phyloP scores from a whole-genome alignment of 2,113 vertebrate species.

The Gymnocephalus cernua region DNA sequence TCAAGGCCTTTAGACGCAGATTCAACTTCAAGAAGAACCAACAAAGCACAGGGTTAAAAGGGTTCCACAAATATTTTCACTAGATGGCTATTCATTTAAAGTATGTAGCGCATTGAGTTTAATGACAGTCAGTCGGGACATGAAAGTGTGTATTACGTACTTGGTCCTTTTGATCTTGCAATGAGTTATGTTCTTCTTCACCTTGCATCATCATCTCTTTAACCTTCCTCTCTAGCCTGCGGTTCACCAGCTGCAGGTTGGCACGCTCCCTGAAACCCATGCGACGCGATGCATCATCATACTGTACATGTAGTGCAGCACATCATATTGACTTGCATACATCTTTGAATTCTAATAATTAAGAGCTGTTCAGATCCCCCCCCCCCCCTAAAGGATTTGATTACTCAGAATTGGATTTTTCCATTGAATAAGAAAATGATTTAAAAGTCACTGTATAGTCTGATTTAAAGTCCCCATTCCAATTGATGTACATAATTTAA shows the following conservation, averaged over 20 bases:
- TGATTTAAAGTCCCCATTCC: not conserved
- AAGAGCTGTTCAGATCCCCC: not conserved
- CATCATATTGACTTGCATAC: not conserved
- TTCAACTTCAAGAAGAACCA: constrained; percentile 85
- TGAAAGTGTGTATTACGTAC: constrained; percentile 41
- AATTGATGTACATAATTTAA: not conserved
- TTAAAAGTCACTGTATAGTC: not conserved
- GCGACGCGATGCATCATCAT: not conserved
- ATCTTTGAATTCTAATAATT: not conserved
- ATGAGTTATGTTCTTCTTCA: constrained; percentile 92
- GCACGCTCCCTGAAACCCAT: constrained; percentile 88
- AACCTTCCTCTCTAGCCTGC: constrained; percentile 94
- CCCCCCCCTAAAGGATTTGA: not conserved
- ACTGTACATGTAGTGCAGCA: not conserved
- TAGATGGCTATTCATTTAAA: not conserved
- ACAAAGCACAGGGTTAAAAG: not conserved
- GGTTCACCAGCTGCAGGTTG: constrained; percentile 92
- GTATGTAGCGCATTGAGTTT: not conserved
- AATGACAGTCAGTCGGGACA: not conserved
- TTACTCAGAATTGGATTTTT: not conserved
- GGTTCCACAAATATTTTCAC: not conserved
- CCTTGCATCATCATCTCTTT: constrained; percentile 97
- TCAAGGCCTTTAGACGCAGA: constrained; percentile 95
- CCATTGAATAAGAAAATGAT: not conserved
- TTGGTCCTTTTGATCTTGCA: constrained; percentile 98